Conservation (phyloP, 2,888 invertebrate genomes). For the Acrobeloides nanus region DNA sequence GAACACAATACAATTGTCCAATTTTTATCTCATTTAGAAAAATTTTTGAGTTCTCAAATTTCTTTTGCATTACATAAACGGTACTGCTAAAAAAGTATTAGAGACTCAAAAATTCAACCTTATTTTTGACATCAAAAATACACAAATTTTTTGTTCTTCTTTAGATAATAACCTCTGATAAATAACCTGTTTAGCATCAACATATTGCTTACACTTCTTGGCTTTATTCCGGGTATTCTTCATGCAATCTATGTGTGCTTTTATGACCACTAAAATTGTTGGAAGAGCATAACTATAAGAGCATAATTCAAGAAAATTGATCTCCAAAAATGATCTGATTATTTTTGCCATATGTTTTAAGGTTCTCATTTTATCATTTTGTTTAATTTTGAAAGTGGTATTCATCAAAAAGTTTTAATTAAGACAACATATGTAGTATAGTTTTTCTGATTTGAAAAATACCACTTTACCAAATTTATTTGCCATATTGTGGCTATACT, state of each 20-base stretch:
- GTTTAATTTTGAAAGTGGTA: neutral
- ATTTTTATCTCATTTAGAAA: too few species aligned
- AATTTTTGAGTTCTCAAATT: too few species aligned
- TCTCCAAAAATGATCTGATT: too few species aligned
- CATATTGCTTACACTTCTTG: slow-evolving; percentile 13
- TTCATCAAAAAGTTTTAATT: neutral
- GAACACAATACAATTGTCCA: too few species aligned
- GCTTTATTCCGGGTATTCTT: slow-evolving; percentile 20
- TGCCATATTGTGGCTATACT: too few species aligned
- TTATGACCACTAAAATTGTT: slow-evolving; percentile 10
- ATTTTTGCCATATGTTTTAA: neutral
- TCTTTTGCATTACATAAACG: too few species aligned
- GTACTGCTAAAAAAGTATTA: too few species aligned
- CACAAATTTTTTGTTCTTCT: neutral
- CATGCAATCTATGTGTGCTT: slow-evolving; percentile 27
- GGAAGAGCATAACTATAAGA: neutral
- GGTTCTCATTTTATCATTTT: neutral
- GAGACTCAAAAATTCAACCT: too few species aligned
- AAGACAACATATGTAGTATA: neutral
- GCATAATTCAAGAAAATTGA: neutral
- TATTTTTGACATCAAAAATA: too few species aligned
- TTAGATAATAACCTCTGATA: slow-evolving; percentile 1
- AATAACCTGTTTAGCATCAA: slow-evolving; percentile 11
- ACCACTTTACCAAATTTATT: too few species aligned
- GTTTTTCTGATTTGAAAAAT: too few species aligned